Conservation (phyloP, 2,888 invertebrate species). For the Dicyrtomina minuta region DNA sequence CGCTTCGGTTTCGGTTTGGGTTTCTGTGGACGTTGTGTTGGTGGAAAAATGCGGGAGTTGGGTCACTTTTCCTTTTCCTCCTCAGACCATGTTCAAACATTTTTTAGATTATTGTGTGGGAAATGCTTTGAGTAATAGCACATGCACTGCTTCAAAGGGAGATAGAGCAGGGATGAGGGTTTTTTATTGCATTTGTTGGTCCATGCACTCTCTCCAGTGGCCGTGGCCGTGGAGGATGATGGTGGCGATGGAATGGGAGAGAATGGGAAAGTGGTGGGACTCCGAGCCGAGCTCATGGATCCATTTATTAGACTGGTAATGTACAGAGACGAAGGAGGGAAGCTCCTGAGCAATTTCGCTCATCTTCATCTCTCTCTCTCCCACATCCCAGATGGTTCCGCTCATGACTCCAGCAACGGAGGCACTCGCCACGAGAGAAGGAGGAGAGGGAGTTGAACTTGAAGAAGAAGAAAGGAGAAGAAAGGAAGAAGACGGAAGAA, state of each 20-base stretch:
- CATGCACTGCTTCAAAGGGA: background rate
- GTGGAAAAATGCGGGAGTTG: conserved; percentile 32
- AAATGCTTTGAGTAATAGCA: too few relatives aligned
- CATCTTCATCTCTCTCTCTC: background rate
- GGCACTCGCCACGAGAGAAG: background rate
- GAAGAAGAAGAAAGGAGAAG: background rate
- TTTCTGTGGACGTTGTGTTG: too few relatives aligned
- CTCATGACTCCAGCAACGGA: background rate
- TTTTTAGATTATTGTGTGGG: too few relatives aligned
- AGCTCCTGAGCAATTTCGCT: background rate
- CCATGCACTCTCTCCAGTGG: background rate
- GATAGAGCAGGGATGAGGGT: conserved; percentile 4
- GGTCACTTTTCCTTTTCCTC: conserved; percentile 13
- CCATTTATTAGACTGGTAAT: background rate
- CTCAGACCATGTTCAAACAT: background rate
- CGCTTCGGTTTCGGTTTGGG: too few relatives aligned
- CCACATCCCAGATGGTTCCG: background rate
- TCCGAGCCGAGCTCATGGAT: background rate
- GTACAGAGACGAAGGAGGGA: conserved; percentile 8
- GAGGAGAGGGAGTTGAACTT: background rate
- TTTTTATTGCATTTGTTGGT: background rate
- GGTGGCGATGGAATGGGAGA: background rate
- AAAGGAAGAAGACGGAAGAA: conserved; percentile 1
- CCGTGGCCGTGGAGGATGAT: background rate
- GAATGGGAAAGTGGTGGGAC: background rate